These are phyloP conservation scores for Eutrigla gurnardus DNA, from an alignment of 2,797 vertebrate species.

Conservation along the genomic window DNA sequence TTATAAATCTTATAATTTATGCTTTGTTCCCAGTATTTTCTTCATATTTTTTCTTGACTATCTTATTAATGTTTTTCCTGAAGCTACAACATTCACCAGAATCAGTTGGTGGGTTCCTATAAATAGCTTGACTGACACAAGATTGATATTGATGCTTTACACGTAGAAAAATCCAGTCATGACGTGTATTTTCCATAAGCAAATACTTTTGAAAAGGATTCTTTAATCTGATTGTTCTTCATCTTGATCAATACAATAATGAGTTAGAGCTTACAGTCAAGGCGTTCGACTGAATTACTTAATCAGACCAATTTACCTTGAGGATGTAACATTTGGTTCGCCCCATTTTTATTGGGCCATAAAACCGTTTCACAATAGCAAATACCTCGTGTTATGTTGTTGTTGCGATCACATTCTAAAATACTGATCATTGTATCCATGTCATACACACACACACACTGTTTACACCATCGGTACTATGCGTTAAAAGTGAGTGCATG, in stretches of 20 bases:
- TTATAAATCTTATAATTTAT: not conserved
- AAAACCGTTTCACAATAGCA: not conserved
- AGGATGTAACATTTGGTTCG: not conserved
- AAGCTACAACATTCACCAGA: not conserved
- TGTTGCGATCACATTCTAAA: not conserved
- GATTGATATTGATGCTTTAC: not conserved
- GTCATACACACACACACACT: conserved; percentile 14
- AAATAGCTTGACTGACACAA: not conserved
- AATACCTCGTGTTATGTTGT: not conserved
- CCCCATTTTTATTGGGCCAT: not conserved
- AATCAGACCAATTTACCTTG: not conserved
- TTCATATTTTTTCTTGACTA: not conserved
- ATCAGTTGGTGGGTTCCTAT: not conserved
- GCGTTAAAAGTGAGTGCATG: conserved; percentile 12
- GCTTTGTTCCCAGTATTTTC: not conserved
- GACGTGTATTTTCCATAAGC: not conserved
- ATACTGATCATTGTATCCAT: conserved; percentile 4
- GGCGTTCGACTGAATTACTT: not conserved
- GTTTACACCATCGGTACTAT: not conserved
- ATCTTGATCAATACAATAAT: not conserved
- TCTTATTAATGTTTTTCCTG: not conserved
- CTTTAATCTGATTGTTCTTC: not conserved
- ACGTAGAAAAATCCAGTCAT: not conserved
- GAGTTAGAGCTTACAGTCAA: not conserved
- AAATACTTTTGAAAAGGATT: not conserved